Base-by-base conservation (phyloP, 2,113 vertebrate species). In the Delphinapterus leucas region DNA sequence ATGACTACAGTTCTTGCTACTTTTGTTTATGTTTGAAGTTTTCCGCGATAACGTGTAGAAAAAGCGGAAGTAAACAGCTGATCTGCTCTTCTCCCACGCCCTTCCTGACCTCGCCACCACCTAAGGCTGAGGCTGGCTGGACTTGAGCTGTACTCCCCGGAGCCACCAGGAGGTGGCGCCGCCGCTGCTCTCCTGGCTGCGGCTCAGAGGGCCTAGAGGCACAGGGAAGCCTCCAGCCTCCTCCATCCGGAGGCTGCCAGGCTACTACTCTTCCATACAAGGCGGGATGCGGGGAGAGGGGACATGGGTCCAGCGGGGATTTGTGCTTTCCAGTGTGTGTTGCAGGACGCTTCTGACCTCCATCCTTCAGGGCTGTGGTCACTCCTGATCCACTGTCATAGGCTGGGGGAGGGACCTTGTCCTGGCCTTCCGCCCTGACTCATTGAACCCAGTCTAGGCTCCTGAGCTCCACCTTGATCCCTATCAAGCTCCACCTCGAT, bases 91-190 rank as follows among this genome's bases (percentile, higher is more conserved):
- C 14, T 11, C 8, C 25, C 68, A 9, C 53, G 26, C 5, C 0
- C 25, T 67, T 33, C 9, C 3, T 49, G 17, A 47, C 5, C 8
- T 1, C 6, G 8, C 7, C 17, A 10, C 61, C n/a, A 5, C 33
- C 47, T 2, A 55, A 49, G 55, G 20, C 63, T n/a, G 26, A 90
- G 80, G 61, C 33, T 20, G 53, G 23, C 14, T 3, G 21, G 17
- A 41, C 9, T 0, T 76, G 88, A 93, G 36, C 3, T 95, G 92
- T 73, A 77, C 15, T 95, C 8, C 82, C 82, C 1, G 0, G 17
- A 81, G 20, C 0, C 1, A 17, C 77, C 92, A 77, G 94, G 4
- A 96, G 95, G 74, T 96, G 97, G 95, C 58, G 33, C 74, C 1
- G 0, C 20, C 3, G 49, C 36, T 8, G 25, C 17, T 88, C 67